A percentile compares a stretch with the other conserved stretches of the same genome.
Conservation (phyloP, 2,888 invertebrate genomes). For the Brachylomia viminalis region DNA sequence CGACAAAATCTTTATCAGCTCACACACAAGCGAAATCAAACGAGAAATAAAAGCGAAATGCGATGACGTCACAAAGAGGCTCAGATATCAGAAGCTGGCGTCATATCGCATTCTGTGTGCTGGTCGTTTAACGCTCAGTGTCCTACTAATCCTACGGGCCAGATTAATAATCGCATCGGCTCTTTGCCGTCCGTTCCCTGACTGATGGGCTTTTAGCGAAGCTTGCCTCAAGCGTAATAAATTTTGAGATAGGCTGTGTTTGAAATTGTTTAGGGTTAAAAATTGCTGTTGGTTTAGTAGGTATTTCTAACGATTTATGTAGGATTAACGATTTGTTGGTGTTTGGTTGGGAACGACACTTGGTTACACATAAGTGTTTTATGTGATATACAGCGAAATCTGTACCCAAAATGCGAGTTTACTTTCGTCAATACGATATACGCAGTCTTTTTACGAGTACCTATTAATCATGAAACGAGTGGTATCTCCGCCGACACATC, state of each 20-base stretch:
- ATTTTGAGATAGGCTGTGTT: constrained; percentile 31
- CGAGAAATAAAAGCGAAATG: constrained; percentile 33
- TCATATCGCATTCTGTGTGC: constrained; percentile 60
- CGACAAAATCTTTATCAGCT: not conserved
- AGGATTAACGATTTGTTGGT: not conserved
- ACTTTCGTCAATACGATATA: not conserved
- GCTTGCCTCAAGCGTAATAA: constrained; percentile 14
- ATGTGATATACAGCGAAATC: not conserved
- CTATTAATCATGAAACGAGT: constrained; percentile 4
- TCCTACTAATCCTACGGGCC: constrained; percentile 58
- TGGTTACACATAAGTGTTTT: not conserved
- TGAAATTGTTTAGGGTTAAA: constrained; percentile 31
- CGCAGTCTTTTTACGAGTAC: not conserved
- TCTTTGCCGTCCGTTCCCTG: constrained; percentile 36
- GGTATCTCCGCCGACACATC: constrained; percentile 10
- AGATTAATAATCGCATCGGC: constrained; percentile 59
- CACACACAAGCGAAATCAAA: constrained; percentile 9
- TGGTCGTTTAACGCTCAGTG: constrained; percentile 17
- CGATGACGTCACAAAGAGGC: constrained; percentile 51
- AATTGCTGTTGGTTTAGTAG: not conserved
- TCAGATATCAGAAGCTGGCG: constrained; percentile 44
- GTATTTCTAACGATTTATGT: too few species aligned
- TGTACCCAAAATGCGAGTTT: too few species aligned
- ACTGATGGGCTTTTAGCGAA: constrained; percentile 53
- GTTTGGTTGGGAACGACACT: too few species aligned